Evolutionary conservation across 1,140 invertebrate genomes (phyloP), one percentile per base, ranked within the genome.

Genomic region (Ephestia elutella): DNA sequence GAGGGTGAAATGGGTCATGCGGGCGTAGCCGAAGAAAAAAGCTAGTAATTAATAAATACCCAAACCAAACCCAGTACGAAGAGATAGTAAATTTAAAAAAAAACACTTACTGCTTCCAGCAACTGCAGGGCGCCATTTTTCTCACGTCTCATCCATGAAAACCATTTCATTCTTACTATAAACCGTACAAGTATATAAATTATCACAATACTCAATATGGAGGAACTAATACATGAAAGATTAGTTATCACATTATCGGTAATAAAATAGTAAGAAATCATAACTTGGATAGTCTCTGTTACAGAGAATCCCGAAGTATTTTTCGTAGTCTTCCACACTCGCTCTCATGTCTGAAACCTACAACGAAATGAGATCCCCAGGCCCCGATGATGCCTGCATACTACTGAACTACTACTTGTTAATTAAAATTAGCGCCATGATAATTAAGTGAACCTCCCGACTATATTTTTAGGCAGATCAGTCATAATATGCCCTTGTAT

Each of bases 351-450:
- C 38, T 44, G 38, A 44, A 44, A 44, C 15, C 38, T n/a, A 44
- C 15, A 17, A 15, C 15, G 38, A 44, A 44, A 44, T 44, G 38
- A 44, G 2, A 4, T 1, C 10, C 2, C 10, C 30, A 8, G 30
- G 11, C 30, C 30, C 38, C 13, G 5, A 3, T 44, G 38, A 5
- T 35, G 9, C 13, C 9, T 35, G 32, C 32, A 35, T 35, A 35
- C 9, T 35, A 35, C 38, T 50, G 19, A 18, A 50, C 18, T 25
- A 53, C 10, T 13, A 53, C 19, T 25, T 62, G 60, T 59, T 62
- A 66, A 59, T 62, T 59, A 20, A 49, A 59, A 59, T 59, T 59
- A 59, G 21, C 44, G 21, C n/a, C 8, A 32, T 54, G 51, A 15
- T 53, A 54, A 54, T 44, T n/a, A 44, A 15, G 38, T 44, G 38